Conservation (phyloP, 1,140 invertebrate genomes). For the Idris sp. region DNA sequence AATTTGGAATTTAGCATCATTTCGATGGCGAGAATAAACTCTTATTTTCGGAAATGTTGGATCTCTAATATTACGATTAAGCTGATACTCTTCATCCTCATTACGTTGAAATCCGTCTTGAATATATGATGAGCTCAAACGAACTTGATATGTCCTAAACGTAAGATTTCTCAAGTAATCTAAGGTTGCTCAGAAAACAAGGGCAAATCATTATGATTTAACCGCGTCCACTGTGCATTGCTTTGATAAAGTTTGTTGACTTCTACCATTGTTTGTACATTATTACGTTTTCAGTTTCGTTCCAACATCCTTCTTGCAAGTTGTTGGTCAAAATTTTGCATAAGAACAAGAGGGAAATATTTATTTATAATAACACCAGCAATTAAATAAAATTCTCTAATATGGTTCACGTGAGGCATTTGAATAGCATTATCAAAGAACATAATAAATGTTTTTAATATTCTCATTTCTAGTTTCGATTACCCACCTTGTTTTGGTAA, state of each 20-base stretch:
- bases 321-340: not conserved
- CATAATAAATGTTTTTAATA: too few species aligned
- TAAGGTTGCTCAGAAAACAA: not conserved
- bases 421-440: not conserved
- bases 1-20: slow-evolving; percentile 18
- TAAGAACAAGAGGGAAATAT: not conserved
- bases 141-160: slow-evolving; percentile 4
- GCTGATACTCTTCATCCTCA: slow-evolving; percentile 7
- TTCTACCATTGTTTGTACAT: too few species aligned
- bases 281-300: not conserved
- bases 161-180: slow-evolving; percentile 10
- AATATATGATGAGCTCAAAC: slow-evolving; percentile 7
- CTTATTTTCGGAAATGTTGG: slow-evolving; percentile 9
- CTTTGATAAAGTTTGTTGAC: too few species aligned
- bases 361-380: not conserved
- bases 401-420: not conserved
- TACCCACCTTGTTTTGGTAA: too few species aligned
- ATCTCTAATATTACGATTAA: slow-evolving; percentile 5
- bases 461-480: too few species aligned
- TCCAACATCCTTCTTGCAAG: not conserved
- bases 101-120: slow-evolving; percentile 2
- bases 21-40: slow-evolving; percentile 16
- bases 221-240: slow-evolving; percentile 1
- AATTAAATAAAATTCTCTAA: slow-evolving; percentile 1
- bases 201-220: not conserved